A percentile compares a stretch with the other conserved stretches of the same genome.
phyloP scores from a whole-genome alignment of 1,140 invertebrate genomes.

The Dysdera silvatica region DNA sequence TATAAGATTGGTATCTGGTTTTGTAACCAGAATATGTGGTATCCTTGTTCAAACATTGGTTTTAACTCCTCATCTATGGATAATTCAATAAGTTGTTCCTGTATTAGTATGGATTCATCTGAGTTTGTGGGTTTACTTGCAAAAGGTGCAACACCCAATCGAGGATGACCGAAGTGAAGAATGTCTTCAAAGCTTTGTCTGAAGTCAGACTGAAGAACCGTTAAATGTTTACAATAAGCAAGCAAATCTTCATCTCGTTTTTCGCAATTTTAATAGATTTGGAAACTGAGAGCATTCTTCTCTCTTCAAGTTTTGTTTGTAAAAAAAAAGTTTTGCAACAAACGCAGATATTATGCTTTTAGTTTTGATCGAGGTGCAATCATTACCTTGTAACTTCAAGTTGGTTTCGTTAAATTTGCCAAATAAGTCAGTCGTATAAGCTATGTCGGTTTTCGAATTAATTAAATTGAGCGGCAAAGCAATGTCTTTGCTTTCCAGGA shows the following conservation, averaged over 20 bases:
- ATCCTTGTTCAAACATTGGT: neutral
- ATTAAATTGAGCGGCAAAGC: neutral
- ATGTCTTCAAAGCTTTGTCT: slow-evolving; percentile 28
- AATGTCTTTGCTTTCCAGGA: neutral
- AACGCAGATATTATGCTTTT: slow-evolving; percentile 25
- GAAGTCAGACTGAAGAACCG: slow-evolving; percentile 5
- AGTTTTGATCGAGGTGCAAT: slow-evolving; percentile 28
- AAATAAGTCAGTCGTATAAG: neutral
- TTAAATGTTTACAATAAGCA: slow-evolving; percentile 10
- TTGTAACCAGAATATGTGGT: neutral
- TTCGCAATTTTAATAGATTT: slow-evolving; percentile 22
- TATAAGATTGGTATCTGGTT: neutral
- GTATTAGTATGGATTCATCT: neutral
- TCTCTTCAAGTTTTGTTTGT: slow-evolving; percentile 9
- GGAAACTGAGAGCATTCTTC: slow-evolving; percentile 5
- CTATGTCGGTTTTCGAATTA: neutral
- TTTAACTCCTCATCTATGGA: slow-evolving; percentile 18
- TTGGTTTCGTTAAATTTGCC: slow-evolving; percentile 14
- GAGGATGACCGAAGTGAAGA: slow-evolving; percentile 21
- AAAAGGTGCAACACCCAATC: slow-evolving; percentile 21
- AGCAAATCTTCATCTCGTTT: neutral
- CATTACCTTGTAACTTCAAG: slow-evolving; percentile 29
- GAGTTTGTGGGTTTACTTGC: slow-evolving; percentile 3
- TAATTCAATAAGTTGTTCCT: slow-evolving; percentile 10
- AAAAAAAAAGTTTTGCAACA: slow-evolving; percentile 25